Percentiles rank a stretch among this genome's conserved stretches.
These are phyloP conservation scores for Neosilurus mollespiculum DNA, from an alignment of 2,797 vertebrate genomes.

Conservation along the genomic window DNA sequence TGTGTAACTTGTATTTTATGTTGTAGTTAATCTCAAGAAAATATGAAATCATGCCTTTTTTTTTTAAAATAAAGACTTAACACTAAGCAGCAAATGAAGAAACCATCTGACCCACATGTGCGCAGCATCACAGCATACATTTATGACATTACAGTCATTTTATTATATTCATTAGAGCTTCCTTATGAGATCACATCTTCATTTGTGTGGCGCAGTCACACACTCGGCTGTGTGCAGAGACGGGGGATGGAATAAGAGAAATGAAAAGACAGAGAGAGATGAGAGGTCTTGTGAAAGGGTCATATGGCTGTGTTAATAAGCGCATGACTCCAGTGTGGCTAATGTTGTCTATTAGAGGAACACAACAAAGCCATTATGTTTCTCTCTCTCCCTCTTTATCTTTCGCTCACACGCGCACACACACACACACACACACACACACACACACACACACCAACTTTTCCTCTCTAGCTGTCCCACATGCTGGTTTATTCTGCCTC, in stretches of 20 bases:
- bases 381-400: neutral
- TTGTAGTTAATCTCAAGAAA: too few relatives aligned
- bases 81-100: too few relatives aligned
- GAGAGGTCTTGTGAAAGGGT: slow-evolving; percentile 47
- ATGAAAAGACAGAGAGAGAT: slow-evolving; percentile 7
- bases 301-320: slow-evolving; percentile 36
- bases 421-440: slow-evolving; percentile 10
- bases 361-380: slow-evolving; percentile 28
- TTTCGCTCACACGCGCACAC: slow-evolving; percentile 1
- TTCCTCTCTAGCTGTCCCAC: neutral
- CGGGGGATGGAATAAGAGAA: slow-evolving; percentile 13
- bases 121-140: neutral
- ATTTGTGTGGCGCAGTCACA: neutral
- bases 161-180: neutral
- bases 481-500: neutral
- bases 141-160: neutral
- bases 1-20: neutral
- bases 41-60: neutral
- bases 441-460: neutral
- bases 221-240: neutral
- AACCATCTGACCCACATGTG: too few relatives aligned
- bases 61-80: too few relatives aligned
- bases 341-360: slow-evolving; percentile 25
- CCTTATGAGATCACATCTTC: neutral
- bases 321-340: slow-evolving; percentile 33